A percentile compares a stretch with the other conserved stretches of the same genome.
phyloP scores from a whole-genome alignment of 37 sponge, comb jelly and placozoan species.

The Agelas oroides region DNA sequence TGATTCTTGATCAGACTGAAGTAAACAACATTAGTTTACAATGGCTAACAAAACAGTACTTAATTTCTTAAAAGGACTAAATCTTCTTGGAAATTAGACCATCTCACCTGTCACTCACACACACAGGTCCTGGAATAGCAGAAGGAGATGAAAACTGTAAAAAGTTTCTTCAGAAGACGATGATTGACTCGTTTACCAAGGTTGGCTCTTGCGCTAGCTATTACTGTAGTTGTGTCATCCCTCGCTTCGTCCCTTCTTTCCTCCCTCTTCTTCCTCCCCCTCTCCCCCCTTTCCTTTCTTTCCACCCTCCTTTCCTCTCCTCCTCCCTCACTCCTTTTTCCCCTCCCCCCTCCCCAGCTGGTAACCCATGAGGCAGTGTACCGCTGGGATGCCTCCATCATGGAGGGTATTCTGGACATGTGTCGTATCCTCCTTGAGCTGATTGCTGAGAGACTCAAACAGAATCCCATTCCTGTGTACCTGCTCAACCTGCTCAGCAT shows the following conservation, averaged over 20 bases:
- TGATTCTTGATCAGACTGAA: too few relatives aligned
- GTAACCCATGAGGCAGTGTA: slow-evolving; percentile 86
- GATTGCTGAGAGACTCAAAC: slow-evolving; percentile 76
- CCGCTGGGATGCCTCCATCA: slow-evolving; percentile 86
- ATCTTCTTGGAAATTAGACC: too few relatives aligned
- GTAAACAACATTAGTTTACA: too few relatives aligned
- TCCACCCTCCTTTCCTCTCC: neutral
- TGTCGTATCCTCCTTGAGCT: slow-evolving; percentile 77
- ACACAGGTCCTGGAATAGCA: slow-evolving; percentile 74
- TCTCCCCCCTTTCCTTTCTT: neutral
- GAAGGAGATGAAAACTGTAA: slow-evolving; percentile 88
- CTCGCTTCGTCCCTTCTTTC: neutral
- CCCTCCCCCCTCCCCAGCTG: slow-evolving; percentile 63
- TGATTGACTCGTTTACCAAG: slow-evolving; percentile 82
- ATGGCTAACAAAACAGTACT: too few relatives aligned
- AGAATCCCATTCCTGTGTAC: slow-evolving; percentile 63
- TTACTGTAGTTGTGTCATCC: too few relatives aligned
- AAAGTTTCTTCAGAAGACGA: slow-evolving; percentile 76
- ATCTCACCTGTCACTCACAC: too few relatives aligned
- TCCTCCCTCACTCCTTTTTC: neutral
- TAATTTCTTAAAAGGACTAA: too few relatives aligned
- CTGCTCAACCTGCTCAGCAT: slow-evolving; percentile 71
- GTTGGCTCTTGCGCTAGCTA: too few relatives aligned
- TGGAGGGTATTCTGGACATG: slow-evolving; percentile 93
- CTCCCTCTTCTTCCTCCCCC: neutral